Evolutionary conservation across 1,140 invertebrate species (phyloP).

Genomic region (Dryas iulia): DNA sequence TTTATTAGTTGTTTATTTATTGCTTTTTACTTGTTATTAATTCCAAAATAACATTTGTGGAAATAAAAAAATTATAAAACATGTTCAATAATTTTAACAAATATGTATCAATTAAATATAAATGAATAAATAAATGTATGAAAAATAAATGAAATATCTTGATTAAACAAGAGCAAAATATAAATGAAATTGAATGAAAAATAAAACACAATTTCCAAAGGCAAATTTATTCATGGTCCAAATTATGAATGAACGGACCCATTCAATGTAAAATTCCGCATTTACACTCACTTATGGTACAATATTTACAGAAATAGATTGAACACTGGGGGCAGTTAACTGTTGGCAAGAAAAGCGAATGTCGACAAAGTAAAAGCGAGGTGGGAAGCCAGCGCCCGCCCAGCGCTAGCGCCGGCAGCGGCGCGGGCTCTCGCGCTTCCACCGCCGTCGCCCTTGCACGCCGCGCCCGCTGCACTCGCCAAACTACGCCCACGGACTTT

Average conservation of each 20-base stretch:
- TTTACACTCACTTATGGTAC: slow-evolving; percentile 70
- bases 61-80: too few relatives aligned
- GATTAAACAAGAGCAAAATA: too few relatives aligned
- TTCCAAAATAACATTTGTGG: too few relatives aligned
- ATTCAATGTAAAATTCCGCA: slow-evolving; percentile 76
- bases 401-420: slow-evolving; percentile 51
- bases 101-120: too few relatives aligned
- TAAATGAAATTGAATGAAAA: too few relatives aligned
- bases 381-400: slow-evolving; percentile 39
- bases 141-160: too few relatives aligned
- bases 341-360: slow-evolving; percentile 60
- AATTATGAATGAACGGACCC: slow-evolving; percentile 77
- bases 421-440: slow-evolving; percentile 65
- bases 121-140: too few relatives aligned
- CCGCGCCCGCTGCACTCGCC: slow-evolving; percentile 85
- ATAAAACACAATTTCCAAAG: slow-evolving; percentile 64
- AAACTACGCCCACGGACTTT: slow-evolving; percentile 89
- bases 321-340: slow-evolving; percentile 68
- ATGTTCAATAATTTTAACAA: too few relatives aligned
- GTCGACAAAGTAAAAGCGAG: slow-evolving; percentile 47
- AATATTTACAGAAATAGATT: slow-evolving; percentile 77
- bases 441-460: slow-evolving; percentile 68
- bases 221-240: slow-evolving; percentile 77
- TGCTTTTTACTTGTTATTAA: too few relatives aligned
- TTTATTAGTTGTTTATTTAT: neutral